These are phyloP conservation scores for Eulimnadia texana DNA, from an alignment of 1,140 invertebrate species.

Conservation along the genomic window DNA sequence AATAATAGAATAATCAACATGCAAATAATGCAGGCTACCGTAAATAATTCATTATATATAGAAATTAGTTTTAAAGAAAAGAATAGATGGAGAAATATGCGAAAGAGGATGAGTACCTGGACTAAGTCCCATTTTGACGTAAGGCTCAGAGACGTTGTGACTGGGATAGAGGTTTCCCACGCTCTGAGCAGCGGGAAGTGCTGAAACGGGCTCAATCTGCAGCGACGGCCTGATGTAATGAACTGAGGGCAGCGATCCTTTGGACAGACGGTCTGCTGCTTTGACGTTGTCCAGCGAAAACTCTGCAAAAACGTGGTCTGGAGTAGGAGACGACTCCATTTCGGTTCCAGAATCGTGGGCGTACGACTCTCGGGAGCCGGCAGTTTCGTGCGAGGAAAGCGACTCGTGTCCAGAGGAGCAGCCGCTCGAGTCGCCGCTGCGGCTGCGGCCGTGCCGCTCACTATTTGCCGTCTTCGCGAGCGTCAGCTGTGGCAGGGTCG, in stretches of 20 bases:
- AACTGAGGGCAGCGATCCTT: background rate
- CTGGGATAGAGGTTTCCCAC: background rate
- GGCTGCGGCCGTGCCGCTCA: slow-evolving; percentile 31
- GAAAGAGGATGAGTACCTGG: too few species aligned
- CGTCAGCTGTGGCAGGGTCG: background rate
- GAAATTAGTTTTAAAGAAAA: too few species aligned
- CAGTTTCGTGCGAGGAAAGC: slow-evolving; percentile 30
- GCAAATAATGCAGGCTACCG: too few species aligned
- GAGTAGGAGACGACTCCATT: slow-evolving; percentile 26
- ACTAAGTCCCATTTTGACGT: background rate
- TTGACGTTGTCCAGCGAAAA: background rate
- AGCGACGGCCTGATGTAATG: background rate
- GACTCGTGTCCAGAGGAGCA: slow-evolving; percentile 36
- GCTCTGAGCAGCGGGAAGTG: background rate
- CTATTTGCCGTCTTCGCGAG: slow-evolving; percentile 7
- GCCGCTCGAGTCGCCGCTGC: slow-evolving; percentile 32
- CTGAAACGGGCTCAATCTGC: background rate
- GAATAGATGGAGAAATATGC: too few species aligned
- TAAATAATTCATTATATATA: too few species aligned
- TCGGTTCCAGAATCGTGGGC: slow-evolving; percentile 36
- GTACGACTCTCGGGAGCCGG: slow-evolving; percentile 34
- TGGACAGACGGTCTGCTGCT: background rate
- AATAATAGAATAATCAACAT: too few species aligned
- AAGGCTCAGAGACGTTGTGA: background rate
- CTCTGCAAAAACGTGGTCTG: background rate